Evolutionary conservation across 2,113 vertebrate genomes (phyloP), one percentile per base, ranked within the genome.

Genomic region (Ceratotherium simum): DNA sequence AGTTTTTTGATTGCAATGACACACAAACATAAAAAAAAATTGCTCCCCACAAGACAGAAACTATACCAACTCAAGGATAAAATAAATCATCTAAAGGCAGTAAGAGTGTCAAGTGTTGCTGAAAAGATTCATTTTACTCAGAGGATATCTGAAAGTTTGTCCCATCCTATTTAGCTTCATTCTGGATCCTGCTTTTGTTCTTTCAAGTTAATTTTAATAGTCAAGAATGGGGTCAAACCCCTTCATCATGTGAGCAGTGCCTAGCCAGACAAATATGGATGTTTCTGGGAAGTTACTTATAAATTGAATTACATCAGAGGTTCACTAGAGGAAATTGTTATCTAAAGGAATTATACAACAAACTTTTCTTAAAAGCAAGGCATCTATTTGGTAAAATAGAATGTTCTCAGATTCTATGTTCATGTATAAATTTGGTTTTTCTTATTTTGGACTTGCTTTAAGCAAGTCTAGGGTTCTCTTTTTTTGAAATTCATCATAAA

Each of bases 301-400:
- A 95, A 96, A 89, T 27, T 67, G 21, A 84, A 62, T 91, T 56
- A 88, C 0, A 2, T 87, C 48, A 48, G 51, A 73, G 5, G 13
- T 18, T 95, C 7, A 70, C 64, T 76, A 95, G 27, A 78, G 9
- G 21, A 80, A 87, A 92, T 33, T 58, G 23, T 62, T 89, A 56
- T 58, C 70, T 54, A 72, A 79, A 93, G 2, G 2, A 62, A 95
- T 91, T 87, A 88, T 84, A 88, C 4, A 62, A 94, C 25, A 93
- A 97, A 86, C 0, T 0, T 29, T 67, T 92, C 90, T 80, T 6
- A 20, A 92, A 92, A 84, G 13, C 6, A 62, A 93, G 36, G 3
- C 29, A 90, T 89, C 33, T 88, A 79, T 80, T 86, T 85, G 60
- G n/a, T 72, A 85, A 95, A 97, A 95, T 76, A 80, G 92, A 95